Percentiles rank a stretch among this genome's conserved stretches.
Evolutionary conservation across 2,113 vertebrate genomes (phyloP).

Genomic region (Anser brachyrhynchus): DNA sequence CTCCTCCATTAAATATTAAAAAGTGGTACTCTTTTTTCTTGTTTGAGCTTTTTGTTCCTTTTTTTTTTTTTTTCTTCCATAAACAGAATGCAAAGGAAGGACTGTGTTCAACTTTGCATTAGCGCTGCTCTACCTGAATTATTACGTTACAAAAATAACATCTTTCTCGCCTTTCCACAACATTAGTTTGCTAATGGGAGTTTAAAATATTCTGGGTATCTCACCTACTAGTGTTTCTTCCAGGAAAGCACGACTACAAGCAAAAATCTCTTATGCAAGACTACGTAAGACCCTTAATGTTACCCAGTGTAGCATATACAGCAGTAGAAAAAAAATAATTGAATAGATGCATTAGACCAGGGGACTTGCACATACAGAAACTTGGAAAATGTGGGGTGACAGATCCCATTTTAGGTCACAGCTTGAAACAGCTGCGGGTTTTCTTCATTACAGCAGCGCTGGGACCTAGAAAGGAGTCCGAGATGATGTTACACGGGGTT

Average conservation of each 20-base stretch:
- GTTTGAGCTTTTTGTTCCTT: not conserved
- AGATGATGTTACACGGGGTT: not conserved
- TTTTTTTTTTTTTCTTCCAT: not conserved
- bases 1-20: slow-evolving; percentile 40
- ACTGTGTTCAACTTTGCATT: not conserved
- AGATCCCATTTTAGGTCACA: not conserved
- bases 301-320: not conserved
- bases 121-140: not conserved
- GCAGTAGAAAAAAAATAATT: too few species aligned
- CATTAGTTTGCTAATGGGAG: not conserved
- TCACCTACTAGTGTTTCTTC: not conserved
- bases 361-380: not conserved
- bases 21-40: not conserved
- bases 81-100: not conserved
- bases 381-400: not conserved
- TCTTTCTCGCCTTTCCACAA: not conserved
- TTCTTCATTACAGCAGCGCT: not conserved
- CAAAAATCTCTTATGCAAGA: not conserved
- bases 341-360: not conserved
- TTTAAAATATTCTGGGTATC: not conserved
- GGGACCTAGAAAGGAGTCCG: not conserved
- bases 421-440: not conserved
- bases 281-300: not conserved
- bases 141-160: not conserved
- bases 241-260: not conserved